Base-by-base conservation (phyloP, 2,113 vertebrate species). In the Agapornis roseicollis region DNA sequence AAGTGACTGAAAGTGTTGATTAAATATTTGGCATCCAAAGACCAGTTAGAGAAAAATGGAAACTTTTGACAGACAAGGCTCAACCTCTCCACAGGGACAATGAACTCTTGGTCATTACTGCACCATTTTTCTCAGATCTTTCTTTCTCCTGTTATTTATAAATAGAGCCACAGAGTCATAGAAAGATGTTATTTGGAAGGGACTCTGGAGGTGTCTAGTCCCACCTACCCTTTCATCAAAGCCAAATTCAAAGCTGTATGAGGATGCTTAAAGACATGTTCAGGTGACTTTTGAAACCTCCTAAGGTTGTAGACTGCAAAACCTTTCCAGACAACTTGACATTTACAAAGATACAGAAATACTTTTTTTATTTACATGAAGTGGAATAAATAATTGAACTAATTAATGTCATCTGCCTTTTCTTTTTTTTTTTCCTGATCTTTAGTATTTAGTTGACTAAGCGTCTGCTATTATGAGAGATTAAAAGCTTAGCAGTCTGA, bases 331-430 rank as follows among this genome's bases (percentile, higher is more conserved):
- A 46, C 17, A 37, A 74, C 2, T 17, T 79, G 28, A 70, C 7
- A 17, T 25, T 77, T 74, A 86, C 19, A 71, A 58, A 94, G 28
- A 56, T 46, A 58, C 1, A 70, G 23, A 87, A 70, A 71, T 49
- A 19, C n/a, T 74, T 69, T 7, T 7, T 28, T 61, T 66, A 23
- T 65, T 90, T 78, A 35, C 18, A 49, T 25, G 14, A 88, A 61
- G 22, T 49, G 5, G 64, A 88, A 77, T 17, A 82, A 79, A 72
- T 77, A 77, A 86, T 49, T 73, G 16, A 39, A 72, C 7, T 24
- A 35, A 10, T 2, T 76, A 65, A 68, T 31, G 33, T 9, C 25
- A 44, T 4, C 11, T 1, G 0, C 8, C 8, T 42, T 14, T 37
- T 11, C 3, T 16, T 39, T 41, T 84, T 33, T 37, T 10, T 42